phyloP scores from a whole-genome alignment of 2,888 invertebrate genomes.

The Mesorhabditis spiculigera region DNA sequence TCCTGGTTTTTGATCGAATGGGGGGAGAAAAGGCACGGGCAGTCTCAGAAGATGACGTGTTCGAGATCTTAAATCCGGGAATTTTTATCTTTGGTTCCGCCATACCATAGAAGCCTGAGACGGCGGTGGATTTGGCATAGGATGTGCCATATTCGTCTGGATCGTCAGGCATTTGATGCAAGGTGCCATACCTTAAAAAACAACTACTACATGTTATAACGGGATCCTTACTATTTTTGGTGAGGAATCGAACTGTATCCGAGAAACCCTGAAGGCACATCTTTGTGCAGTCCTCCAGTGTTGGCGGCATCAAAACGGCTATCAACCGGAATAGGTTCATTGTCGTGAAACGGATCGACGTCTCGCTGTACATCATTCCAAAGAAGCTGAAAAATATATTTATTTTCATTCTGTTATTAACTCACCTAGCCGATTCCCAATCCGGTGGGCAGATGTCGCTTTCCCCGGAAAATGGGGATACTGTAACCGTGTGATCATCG shows the following conservation, averaged over 20 bases:
- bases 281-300: slow-evolving; percentile 77
- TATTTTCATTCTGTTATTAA: neutral
- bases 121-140: slow-evolving; percentile 3
- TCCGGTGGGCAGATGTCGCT: slow-evolving; percentile 92
- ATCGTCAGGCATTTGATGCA: slow-evolving; percentile 85
- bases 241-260: slow-evolving; percentile 61
- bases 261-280: slow-evolving; percentile 98
- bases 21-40: neutral
- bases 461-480: slow-evolving; percentile 93
- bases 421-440: slow-evolving; percentile 43
- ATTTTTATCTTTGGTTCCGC: neutral
- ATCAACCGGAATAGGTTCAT: slow-evolving; percentile 89
- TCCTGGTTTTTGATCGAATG: neutral
- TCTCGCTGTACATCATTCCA: slow-evolving; percentile 58
- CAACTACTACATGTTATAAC: neutral
- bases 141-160: slow-evolving; percentile 33
- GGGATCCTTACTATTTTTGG: slow-evolving; percentile 35
- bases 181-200: slow-evolving; percentile 73
- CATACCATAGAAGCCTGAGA: neutral
- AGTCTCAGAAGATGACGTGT: neutral
- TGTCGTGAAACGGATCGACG: slow-evolving; percentile 70
- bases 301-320: slow-evolving; percentile 88
- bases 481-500: slow-evolving; percentile 90
- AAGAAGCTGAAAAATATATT: slow-evolving; percentile 32
- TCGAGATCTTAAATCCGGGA: neutral